Percentiles rank a stretch among this genome's conserved stretches.
Evolutionary conservation across 2,888 invertebrate species (phyloP).

Genomic region (Campoplex nolae): DNA sequence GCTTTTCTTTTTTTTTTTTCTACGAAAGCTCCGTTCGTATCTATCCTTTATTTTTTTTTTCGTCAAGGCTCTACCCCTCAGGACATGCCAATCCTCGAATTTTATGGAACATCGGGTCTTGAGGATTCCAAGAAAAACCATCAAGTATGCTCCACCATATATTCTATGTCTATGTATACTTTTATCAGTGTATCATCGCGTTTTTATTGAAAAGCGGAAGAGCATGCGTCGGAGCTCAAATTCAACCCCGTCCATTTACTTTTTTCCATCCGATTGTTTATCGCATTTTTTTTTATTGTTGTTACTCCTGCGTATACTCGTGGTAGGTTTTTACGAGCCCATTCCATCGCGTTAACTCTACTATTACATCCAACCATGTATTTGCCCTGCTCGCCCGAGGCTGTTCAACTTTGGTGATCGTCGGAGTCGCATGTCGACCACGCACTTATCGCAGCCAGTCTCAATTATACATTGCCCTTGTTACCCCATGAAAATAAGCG

Average conservation of each 20-base stretch:
- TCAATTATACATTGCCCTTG: no score
- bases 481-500: no score
- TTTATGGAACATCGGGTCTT: slow-evolving; percentile 60
- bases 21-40: slow-evolving; percentile 12
- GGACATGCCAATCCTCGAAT: slow-evolving; percentile 63
- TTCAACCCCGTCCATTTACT: no score
- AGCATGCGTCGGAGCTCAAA: no score
- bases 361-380: no score
- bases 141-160: slow-evolving; percentile 1
- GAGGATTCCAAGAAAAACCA: slow-evolving; percentile 48
- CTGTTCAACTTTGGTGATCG: no score
- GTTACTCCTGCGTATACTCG: no score
- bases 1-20: slow-evolving; percentile 7
- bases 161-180: not conserved
- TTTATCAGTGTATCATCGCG: not conserved
- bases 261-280: not conserved
- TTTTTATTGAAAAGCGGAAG: not conserved
- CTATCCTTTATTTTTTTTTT: slow-evolving; percentile 38
- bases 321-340: no score
- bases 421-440: no score
- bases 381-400: no score
- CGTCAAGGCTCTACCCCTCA: slow-evolving; percentile 31
- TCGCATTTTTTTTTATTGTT: not conserved
- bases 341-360: no score
- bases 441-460: no score